Conservation (phyloP, 2,113 vertebrate species). For the Canis aureus region DNA sequence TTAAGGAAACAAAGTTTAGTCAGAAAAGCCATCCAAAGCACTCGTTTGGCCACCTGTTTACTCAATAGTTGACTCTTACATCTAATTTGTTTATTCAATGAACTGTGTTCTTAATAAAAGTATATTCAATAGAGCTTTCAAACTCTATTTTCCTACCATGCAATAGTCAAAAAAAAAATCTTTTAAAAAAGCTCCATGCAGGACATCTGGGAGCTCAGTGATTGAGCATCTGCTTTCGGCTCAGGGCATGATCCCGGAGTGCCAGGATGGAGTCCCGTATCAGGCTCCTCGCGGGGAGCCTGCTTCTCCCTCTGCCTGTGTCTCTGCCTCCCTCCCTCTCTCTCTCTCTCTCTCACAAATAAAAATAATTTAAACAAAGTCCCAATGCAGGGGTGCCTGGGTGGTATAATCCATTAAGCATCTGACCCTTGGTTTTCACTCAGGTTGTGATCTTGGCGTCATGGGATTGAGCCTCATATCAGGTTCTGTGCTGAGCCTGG, state of each 20-base stretch:
- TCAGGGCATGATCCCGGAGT: no score
- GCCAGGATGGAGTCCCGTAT: no score
- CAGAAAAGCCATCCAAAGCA: neutral
- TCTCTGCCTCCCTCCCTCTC: no score
- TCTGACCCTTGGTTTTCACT: neutral
- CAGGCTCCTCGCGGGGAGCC: no score
- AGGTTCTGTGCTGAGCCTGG: neutral
- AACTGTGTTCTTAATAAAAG: neutral
- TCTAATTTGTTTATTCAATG: neutral
- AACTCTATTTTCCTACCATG: neutral
- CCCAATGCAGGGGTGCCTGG: neutral
- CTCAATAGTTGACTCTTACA: neutral
- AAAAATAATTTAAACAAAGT: neutral
- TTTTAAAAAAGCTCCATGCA: neutral
- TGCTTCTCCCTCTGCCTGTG: no score
- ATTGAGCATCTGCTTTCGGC: no score
- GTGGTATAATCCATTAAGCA: neutral
- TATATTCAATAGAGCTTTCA: neutral
- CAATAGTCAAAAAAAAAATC: neutral
- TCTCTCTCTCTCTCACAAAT: no score
- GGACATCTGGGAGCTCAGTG: no score
- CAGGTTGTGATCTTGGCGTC: neutral
- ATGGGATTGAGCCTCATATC: neutral
- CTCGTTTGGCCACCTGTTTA: neutral
- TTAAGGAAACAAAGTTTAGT: constrained; percentile 8